Percentiles rank a stretch among this genome's conserved stretches.
Conservation (phyloP, 2,113 vertebrate genomes). For the Cyanoramphus novaezelandiae region DNA sequence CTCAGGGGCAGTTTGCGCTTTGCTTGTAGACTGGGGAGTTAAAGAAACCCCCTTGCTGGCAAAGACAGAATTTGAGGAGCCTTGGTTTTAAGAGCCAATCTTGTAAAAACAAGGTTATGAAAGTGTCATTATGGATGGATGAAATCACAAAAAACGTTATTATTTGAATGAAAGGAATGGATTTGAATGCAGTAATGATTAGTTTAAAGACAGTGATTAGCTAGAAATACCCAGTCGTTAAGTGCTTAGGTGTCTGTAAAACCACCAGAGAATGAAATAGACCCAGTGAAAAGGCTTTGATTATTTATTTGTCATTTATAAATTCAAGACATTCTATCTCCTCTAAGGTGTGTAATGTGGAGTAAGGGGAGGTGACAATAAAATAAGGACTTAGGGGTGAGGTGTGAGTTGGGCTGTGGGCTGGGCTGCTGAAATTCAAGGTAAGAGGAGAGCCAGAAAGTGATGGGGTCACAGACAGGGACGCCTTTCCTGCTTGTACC, state of each 20-base stretch:
- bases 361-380: background rate
- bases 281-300: background rate
- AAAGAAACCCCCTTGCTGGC: rapidly evolving
- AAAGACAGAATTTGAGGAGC: background rate
- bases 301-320: background rate
- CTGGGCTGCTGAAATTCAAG: background rate
- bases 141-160: background rate
- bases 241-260: background rate
- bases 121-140: background rate
- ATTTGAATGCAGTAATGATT: background rate
- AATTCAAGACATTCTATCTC: background rate
- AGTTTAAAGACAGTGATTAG: background rate
- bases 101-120: background rate
- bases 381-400: background rate
- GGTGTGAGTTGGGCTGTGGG: background rate
- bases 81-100: background rate
- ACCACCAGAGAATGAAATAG: background rate
- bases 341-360: background rate
- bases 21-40: background rate
- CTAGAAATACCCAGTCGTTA: background rate
- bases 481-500: background rate
- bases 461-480: background rate
- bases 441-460: background rate
- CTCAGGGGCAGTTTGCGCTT: rapidly evolving
- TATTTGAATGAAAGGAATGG: background rate